Percentiles rank a stretch among this genome's conserved stretches.
Conservation (phyloP, 2,797 vertebrate species). For the Pseudomugil gertrudae region DNA sequence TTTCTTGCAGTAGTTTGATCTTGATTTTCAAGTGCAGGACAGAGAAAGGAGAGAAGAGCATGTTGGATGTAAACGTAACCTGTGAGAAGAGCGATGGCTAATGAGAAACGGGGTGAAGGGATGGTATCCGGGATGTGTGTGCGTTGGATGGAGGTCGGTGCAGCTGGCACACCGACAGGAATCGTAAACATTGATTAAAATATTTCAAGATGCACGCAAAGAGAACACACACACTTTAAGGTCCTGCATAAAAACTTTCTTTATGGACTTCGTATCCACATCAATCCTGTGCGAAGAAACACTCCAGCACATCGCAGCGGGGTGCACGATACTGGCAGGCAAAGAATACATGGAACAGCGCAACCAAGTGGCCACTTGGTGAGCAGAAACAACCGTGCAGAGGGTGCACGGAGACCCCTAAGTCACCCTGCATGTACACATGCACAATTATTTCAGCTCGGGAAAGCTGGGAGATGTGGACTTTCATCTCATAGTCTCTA, state of each 20-base stretch:
- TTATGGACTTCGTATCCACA: slow-evolving; percentile 8
- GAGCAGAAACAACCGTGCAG: too few species aligned
- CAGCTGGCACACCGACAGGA: slow-evolving; percentile 62
- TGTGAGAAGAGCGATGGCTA: slow-evolving; percentile 14
- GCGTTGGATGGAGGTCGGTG: slow-evolving; percentile 14
- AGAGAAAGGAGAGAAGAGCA: slow-evolving; percentile 15
- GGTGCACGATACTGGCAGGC: too few species aligned
- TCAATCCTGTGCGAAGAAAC: too few species aligned
- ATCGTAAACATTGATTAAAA: slow-evolving; percentile 77
- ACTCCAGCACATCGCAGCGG: too few species aligned
- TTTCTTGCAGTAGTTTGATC: slow-evolving; percentile 58
- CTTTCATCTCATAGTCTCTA: too few species aligned
- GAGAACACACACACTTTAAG: slow-evolving; percentile 34
- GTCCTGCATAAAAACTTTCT: slow-evolving; percentile 23
- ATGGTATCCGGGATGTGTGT: not conserved
- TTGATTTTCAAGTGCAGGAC: slow-evolving; percentile 56
- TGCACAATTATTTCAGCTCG: too few species aligned
- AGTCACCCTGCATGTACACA: too few species aligned
- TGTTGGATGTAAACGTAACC: slow-evolving; percentile 50
- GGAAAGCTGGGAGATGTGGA: too few species aligned
- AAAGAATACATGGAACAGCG: too few species aligned
- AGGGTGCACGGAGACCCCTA: too few species aligned
- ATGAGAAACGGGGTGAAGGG: not conserved
- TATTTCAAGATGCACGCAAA: slow-evolving; percentile 33
- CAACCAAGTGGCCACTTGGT: too few species aligned